Evolutionary conservation across 1,140 invertebrate genomes (phyloP), one percentile per base, ranked within the genome.

Genomic region (Camponotus floridanus): DNA sequence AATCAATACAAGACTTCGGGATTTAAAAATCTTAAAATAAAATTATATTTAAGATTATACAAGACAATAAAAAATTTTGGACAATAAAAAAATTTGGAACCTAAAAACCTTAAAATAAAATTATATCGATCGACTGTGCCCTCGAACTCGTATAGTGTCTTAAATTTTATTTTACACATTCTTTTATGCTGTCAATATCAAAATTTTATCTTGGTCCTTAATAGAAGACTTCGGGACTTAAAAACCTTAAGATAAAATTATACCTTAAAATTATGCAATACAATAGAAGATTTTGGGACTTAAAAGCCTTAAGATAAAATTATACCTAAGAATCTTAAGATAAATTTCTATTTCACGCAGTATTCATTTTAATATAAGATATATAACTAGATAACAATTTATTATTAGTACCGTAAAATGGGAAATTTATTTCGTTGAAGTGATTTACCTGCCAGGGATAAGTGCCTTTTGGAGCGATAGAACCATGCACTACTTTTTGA

Each of bases 371-470:
- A 51, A 5, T 5, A 51, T 2, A 51, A 51, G 3, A 51, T 51
- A 42, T 26, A 11, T 11, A 9, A 62, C 18, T 31, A 31, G 13
- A 73, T 39, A 9, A 48, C 4, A 65, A 26, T 76, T 62, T 8
- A n/a, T 42, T n/a, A 48, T 85, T 39, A 4, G 0, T 36, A 15
- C 36, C 3, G 0, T 42, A 21, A 62, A 45, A 61, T n/a, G 0
- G 45, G n/a, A 33, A 26, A 55, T 26, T 39, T 36, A 18, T 5
- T 9, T 39, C 33, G 1, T 76, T 3, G 0, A 59, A 76, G 0
- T 31, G 11, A 68, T 57, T 87, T 94, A 97, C 97, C 95, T 98
- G 97, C 97, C 98, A 98, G 2, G 98, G 98, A 93, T 97, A 97
- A n/a, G 96, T 95, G 18, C 96, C 97, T 57, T 95, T 95, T 3